Evolutionary conservation across 2,113 vertebrate species (phyloP), one percentile per base, ranked within the genome.

Genomic region (Amphiprion ocellaris): DNA sequence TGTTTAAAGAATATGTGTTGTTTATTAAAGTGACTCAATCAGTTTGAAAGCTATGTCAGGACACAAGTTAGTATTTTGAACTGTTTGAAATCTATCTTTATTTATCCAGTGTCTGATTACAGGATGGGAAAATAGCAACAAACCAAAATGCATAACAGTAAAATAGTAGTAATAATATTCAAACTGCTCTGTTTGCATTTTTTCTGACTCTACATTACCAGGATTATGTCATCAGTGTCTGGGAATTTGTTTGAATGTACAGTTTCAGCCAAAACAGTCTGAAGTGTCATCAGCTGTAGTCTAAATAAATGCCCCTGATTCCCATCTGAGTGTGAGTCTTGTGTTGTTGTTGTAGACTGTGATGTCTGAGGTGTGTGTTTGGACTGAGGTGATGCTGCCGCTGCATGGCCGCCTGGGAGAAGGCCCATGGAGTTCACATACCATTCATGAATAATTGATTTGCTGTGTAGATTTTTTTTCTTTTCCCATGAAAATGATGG

Each of bases 291-390:
- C 54, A 52, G 76, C 60, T 71, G 59, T 54, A 85, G 89, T 24
- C 76, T 77, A 83, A 89, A 89, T 86, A 84, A 81, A 72, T 4
- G 23, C 30, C 16, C 4, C 79, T 49, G 62, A 79, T 83, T 82
- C 30, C 19, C 77, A 87, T 76, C 75, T 58, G 28, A 16, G 37
- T 1, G 4, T n/a, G 9, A 1, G 33, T 37, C 11, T 66, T 66
- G 33, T 37, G 81, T 37, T 74, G 58, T 21, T 67, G 11, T 9
- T 58, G 58, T 0, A 41, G 58, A 33, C 66, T 76, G 83, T 56
- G 49, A 46, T 86, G 76, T 93, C 81, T 90, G 64, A 74, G 54
- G 60, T 74, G 66, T 87, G 75, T 84, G 83, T 88, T 89, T 85
- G 73, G 52, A 55, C 26, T 19, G 81, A 69, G 10, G 50, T 67